Conservation (phyloP, 2,113 vertebrate genomes). For the Ochotona princeps region DNA sequence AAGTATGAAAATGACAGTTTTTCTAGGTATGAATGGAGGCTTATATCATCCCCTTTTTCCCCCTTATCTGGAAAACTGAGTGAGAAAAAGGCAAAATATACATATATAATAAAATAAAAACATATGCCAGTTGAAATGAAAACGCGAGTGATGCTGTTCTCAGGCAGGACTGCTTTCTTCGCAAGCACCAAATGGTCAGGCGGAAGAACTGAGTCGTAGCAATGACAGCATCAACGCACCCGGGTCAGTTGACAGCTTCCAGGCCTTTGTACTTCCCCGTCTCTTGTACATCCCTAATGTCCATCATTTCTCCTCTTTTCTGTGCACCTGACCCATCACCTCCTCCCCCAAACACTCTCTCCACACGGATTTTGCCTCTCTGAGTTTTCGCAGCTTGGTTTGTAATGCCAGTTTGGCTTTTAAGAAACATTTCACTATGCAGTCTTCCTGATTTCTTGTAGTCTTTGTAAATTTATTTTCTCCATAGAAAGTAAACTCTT, state of each 20-base stretch:
- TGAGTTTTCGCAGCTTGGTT: background rate
- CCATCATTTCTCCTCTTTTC: background rate
- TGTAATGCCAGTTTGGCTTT: background rate
- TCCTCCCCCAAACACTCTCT: background rate
- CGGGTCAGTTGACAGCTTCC: background rate
- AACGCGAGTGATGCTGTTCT: background rate
- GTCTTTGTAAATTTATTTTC: background rate
- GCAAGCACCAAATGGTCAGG: background rate
- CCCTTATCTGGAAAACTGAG: background rate
- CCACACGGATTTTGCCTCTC: background rate
- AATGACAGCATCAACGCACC: background rate
- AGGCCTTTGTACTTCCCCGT: background rate
- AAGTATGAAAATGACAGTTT: slow-evolving; percentile 24
- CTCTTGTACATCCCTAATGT: background rate
- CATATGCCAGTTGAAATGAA: background rate
- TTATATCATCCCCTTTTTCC: background rate
- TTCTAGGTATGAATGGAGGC: slow-evolving; percentile 48
- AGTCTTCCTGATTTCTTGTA: slow-evolving; percentile 7
- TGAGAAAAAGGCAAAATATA: slow-evolving; percentile 32
- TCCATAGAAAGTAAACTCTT: background rate
- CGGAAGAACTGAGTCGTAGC: background rate
- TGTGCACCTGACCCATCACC: background rate
- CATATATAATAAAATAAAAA: too few species aligned
- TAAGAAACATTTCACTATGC: background rate
- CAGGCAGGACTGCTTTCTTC: background rate